Percentiles rank a stretch among this genome's conserved stretches.
Conservation (phyloP, 2,797 vertebrate genomes). For the Pteropus rufus region DNA sequence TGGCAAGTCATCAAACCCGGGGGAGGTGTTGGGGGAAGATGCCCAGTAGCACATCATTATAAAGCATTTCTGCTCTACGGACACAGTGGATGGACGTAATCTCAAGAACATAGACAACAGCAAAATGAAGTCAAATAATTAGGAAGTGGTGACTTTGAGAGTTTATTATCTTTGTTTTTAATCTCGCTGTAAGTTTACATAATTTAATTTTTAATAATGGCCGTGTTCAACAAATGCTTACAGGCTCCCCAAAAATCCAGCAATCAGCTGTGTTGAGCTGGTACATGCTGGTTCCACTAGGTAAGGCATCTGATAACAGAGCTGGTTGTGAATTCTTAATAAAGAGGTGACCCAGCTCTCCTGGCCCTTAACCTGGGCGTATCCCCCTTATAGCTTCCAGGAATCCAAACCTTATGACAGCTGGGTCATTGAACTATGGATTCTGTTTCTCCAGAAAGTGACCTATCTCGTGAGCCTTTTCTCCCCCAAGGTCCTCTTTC, state of each 20-base stretch:
- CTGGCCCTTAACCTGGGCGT: not conserved
- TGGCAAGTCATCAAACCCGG: not conserved
- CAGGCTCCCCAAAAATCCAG: not conserved
- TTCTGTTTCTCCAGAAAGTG: not conserved
- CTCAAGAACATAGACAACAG: not conserved
- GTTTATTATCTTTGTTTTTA: not conserved
- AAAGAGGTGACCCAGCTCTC: not conserved
- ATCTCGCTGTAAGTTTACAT: not conserved
- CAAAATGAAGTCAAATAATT: not conserved
- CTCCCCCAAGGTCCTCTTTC: not conserved
- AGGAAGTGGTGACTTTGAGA: not conserved
- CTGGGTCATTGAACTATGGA: not conserved
- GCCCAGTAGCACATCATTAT: accelerated
- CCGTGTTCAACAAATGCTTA: not conserved
- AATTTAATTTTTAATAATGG: not conserved
- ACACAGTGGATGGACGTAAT: not conserved
- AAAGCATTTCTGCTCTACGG: not conserved
- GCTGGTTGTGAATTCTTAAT: not conserved
- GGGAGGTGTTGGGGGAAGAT: not conserved
- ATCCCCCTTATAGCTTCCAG: not conserved
- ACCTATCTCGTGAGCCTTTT: not conserved
- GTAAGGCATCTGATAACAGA: not conserved
- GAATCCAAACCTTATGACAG: not conserved
- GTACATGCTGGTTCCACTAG: not conserved
- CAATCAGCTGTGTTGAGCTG: not conserved